Base-by-base conservation (phyloP, 92 coral and sea anemone species). In the Plumapathes pennacea region DNA sequence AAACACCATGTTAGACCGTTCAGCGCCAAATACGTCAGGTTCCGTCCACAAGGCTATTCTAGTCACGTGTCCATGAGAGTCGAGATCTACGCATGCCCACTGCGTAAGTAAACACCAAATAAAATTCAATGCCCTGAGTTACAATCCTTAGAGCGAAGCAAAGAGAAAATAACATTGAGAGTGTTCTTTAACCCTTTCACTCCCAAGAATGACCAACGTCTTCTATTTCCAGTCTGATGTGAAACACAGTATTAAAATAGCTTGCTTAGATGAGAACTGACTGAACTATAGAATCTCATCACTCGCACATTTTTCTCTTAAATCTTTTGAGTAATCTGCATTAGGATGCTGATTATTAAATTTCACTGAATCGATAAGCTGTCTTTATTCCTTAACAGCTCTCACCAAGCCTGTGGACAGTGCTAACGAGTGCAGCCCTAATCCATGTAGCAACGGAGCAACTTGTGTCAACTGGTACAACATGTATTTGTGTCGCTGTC, bases 361-460 rank as follows among this genome's bases (percentile, higher is more conserved):
- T n/a, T 21, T 51, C n/a, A 46, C 14, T 17, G 19, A 3, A 20
- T 23, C 27, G 12, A 23, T 22, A 32, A 43, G 8, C 3, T 13
- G 17, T n/a, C 45, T 15, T 11, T 21, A 50, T 27, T 36, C 42
- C 32, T 38, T 25, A n/a, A n/a, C 38, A 86, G 95, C 82, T 0
- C 32, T 64, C 23, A 50, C 32, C 2, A 60, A 65, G 43, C 95
- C 77, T 0, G 22, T 59, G 0, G 95, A 82, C 69, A 64, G 52
- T 5, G 62, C 47, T 10, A 46, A 82, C 48, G 95, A 87, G 41
- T 87, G 95, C 36, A 39, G 42, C 57, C 43, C 62, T 15, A 26
- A 38, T 18, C 86, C 95, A 10, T 87, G 95, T 67, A 56, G 17
- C 14, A 82, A 82, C 33, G 83, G 95, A 3, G 95, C 72, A 3